Evolutionary conservation across 2,888 invertebrate genomes (phyloP).

Genomic region (Drosophila quinaria): DNA sequence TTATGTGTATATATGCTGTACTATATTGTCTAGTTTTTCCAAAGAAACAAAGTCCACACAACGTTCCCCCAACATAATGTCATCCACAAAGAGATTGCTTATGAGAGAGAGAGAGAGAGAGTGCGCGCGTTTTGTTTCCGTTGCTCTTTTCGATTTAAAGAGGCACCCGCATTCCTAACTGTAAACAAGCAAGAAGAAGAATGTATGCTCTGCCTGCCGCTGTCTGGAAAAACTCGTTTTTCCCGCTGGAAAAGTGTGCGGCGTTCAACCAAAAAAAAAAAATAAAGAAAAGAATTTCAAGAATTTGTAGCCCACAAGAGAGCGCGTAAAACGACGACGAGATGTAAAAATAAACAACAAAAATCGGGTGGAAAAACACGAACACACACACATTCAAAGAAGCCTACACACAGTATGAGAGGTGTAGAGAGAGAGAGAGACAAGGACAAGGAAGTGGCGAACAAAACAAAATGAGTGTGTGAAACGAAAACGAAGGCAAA

Average conservation of each 20-base stretch:
- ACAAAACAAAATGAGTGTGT: slow-evolving; percentile 64
- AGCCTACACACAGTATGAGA: background rate
- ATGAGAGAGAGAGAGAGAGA: slow-evolving; percentile 41
- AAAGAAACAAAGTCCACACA: slow-evolving; percentile 46
- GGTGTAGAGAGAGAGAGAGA: slow-evolving; percentile 35
- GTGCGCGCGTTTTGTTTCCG: slow-evolving; percentile 45
- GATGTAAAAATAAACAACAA: slow-evolving; percentile 61
- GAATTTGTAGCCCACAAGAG: slow-evolving; percentile 71
- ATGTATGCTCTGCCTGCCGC: slow-evolving; percentile 54
- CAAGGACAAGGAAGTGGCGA: slow-evolving; percentile 65
- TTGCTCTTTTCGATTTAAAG: slow-evolving; percentile 64
- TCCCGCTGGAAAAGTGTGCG: slow-evolving; percentile 78
- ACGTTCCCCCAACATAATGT: slow-evolving; percentile 30
- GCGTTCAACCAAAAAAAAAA: slow-evolving; percentile 23
- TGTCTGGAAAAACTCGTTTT: slow-evolving; percentile 79
- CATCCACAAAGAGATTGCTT: slow-evolving; percentile 37
- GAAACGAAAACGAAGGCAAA: slow-evolving; percentile 59
- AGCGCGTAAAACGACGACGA: slow-evolving; percentile 53
- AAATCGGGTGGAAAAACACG: slow-evolving; percentile 61
- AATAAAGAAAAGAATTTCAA: slow-evolving; percentile 70
- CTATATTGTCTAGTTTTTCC: slow-evolving; percentile 48
- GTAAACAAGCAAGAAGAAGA: slow-evolving; percentile 76
- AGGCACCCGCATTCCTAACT: slow-evolving; percentile 76
- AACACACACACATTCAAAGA: slow-evolving; percentile 20
- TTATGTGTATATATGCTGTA: slow-evolving; percentile 9